Base-by-base conservation (phyloP, 1,140 invertebrate species). In the Eupristina koningsbergeri region DNA sequence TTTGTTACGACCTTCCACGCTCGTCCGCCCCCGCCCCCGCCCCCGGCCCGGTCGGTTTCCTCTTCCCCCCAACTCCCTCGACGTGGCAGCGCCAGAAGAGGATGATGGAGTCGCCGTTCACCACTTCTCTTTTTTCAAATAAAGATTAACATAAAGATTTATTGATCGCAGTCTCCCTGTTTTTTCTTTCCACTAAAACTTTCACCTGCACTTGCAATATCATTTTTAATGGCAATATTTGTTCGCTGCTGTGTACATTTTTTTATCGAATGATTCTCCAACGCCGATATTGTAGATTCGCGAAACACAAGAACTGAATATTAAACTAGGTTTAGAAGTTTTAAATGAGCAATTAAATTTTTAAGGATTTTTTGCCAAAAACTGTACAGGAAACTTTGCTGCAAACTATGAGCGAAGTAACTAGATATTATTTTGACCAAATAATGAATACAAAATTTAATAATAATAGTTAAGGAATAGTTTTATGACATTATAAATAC, bases 1-100 rank as follows among this genome's bases (percentile, higher is more conserved):
- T 84, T 84, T 80, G 83, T 84, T 84, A 80, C 77, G 77, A 84
- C 53, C 53, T 77, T 50, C 50, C 26, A n/a, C n/a, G n/a, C n/a
- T n/a, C n/a, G n/a, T n/a, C n/a, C n/a, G n/a, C n/a, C n/a, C n/a
- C n/a, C n/a, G n/a, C n/a, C n/a, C n/a, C n/a, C n/a, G n/a, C n/a
- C n/a, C n/a, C n/a, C n/a, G n/a, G n/a, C n/a, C n/a, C n/a, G n/a
- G n/a, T n/a, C n/a, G n/a, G n/a, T n/a, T n/a, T n/a, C n/a, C n/a
- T n/a, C n/a, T n/a, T n/a, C n/a, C n/a, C n/a, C n/a, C n/a, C n/a
- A n/a, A n/a, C n/a, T 69, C 39, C 63, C 58, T 29, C 58, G 81
- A 83, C 63, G 81, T 31, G 19, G 5, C 9, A 45, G 26, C 41
- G 45, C 7, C 39, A 73, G 29, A 73, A 26, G 39, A 26, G 22